Base-by-base conservation (phyloP, 2,797 vertebrate species). In the Ctenopoma multispine region DNA sequence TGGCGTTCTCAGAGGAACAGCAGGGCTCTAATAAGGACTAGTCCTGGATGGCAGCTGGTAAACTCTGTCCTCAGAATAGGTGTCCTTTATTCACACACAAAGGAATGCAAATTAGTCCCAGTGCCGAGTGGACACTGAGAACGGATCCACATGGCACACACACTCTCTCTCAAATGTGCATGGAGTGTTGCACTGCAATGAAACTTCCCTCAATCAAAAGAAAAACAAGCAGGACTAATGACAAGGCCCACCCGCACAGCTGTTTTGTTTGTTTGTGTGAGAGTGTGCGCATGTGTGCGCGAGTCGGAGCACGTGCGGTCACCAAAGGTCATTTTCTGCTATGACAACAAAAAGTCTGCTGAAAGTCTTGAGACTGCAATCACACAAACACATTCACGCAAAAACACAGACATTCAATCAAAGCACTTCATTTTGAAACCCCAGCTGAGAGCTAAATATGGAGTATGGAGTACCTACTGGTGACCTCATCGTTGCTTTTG, bases 1-100 rank as follows among this genome's bases (percentile, higher is more conserved):
- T 94, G 94, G 83, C 93, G 96, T 99, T 99, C 98, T 98, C 98
- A 99, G 96, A 95, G 91, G 94, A 97, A 96, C 96, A 96, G 96
- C 95, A 94, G 96, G 96, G 90, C 93, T 94, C 96, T 97, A 98
- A 98, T 98, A 97, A 97, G 96, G 91, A 93, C 95, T 92, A 93
- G 95, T 95, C 95, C 95, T 97, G 96, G 96, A 98, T 91, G 96
- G 97, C 98, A 99, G 98, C 98, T 99, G 98, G 97, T 99, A 97
- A 97, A 98, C 94, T 97, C 96, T 62, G 89, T 93, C 90, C 94
- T 94, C 95, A 94, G 96, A 96, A 97, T 96, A 96, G 96, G 95
- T 97, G 93, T 95, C 96, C 92, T 97, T 99, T 98, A 97, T 98
- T 92, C 94, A 79, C 50, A 87, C 95, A 99, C 97, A 99, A 99